Conservation (phyloP, 2,797 vertebrate genomes). For the Semaprochilodus insignis region DNA sequence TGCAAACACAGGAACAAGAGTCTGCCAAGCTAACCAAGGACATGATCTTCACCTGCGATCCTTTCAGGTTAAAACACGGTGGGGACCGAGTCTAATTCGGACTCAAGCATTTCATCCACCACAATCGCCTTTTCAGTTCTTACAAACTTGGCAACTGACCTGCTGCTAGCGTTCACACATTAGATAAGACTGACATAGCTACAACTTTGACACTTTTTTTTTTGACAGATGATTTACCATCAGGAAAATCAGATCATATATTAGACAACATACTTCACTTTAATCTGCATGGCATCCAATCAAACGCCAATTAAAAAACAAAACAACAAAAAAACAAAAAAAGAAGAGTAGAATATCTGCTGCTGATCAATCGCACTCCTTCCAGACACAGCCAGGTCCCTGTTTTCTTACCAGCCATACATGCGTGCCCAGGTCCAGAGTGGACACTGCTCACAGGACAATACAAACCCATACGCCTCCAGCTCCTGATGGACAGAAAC, state of each 20-base stretch:
- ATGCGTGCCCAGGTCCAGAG: conserved; percentile 51
- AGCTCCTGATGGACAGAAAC: conserved; percentile 45
- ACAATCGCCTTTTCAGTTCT: background rate
- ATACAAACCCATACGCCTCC: conserved; percentile 78
- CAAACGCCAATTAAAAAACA: background rate
- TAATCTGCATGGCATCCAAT: conserved; percentile 1
- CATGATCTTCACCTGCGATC: background rate
- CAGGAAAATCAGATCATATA: no score
- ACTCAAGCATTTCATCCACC: background rate
- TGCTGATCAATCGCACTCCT: conserved; percentile 21
- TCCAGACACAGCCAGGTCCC: conserved; percentile 64
- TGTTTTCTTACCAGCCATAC: conserved; percentile 76
- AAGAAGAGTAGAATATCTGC: conserved; percentile 21
- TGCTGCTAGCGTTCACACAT: no score
- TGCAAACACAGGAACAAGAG: no score
- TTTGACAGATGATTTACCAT: background rate
- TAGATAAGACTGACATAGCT: no score
- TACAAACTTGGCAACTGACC: no score
- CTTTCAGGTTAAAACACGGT: background rate
- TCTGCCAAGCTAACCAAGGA: no score
- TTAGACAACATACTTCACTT: background rate
- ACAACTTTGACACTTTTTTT: background rate
- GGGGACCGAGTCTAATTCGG: background rate
- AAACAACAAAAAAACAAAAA: background rate
- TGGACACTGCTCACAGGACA: conserved; percentile 55